A percentile compares a stretch with the other conserved stretches of the same genome.
Conservation (phyloP, 2,888 invertebrate genomes). For the Coelinius sp. region DNA sequence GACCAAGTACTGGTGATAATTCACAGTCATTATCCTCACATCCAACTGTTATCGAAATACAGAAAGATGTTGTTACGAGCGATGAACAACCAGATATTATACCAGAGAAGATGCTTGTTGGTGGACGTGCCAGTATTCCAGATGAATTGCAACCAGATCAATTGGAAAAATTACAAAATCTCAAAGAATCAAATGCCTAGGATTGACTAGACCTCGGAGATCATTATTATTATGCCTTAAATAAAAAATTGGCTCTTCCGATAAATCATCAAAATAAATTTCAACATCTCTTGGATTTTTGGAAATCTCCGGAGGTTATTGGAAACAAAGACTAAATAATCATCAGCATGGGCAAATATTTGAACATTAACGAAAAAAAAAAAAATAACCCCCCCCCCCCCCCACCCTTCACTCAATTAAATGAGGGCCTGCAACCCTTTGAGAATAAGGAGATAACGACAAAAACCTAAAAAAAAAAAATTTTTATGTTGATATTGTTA, state of each 20-base stretch:
- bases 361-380: neutral
- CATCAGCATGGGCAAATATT: neutral
- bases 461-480: conserved; percentile 25
- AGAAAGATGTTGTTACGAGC: conserved; percentile 47
- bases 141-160: conserved; percentile 92
- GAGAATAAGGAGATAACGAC: conserved; percentile 44
- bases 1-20: conserved; percentile 77
- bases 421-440: conserved; percentile 32
- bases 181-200: conserved; percentile 94
- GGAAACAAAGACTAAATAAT: conserved; percentile 50
- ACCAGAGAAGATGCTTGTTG: conserved; percentile 75
- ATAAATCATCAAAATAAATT: conserved; percentile 67
- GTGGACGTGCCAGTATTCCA: conserved; percentile 87
- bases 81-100: conserved; percentile 58
- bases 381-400: conserved; percentile 13
- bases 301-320: conserved; percentile 66
- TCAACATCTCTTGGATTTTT: conserved; percentile 66
- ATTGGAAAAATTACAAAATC: conserved; percentile 87
- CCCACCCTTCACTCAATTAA: conserved; percentile 34
- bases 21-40: conserved; percentile 73
- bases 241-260: conserved; percentile 66
- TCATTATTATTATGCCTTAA: conserved; percentile 60
- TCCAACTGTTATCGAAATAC: conserved; percentile 55
- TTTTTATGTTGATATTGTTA: conserved; percentile 59
- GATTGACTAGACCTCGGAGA: conserved; percentile 68